Conservation (phyloP, 2,797 vertebrate genomes). For the Paguma larvata region DNA sequence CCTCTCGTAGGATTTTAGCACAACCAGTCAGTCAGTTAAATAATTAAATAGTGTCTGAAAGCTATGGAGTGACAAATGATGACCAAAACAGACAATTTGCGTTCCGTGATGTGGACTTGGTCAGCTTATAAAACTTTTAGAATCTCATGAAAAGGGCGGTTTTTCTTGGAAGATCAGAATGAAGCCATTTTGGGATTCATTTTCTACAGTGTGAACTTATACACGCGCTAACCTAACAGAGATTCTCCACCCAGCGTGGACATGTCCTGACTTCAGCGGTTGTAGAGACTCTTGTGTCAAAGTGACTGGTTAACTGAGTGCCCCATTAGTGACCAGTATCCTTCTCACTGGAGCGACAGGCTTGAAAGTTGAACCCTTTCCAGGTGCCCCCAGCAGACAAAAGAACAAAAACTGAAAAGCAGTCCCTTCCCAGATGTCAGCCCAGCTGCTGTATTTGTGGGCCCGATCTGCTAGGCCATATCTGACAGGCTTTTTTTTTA, state of each 20-base stretch:
- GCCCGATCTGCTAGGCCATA: slow-evolving; percentile 17
- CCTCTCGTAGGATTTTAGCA: neutral
- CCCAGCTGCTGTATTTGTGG: slow-evolving; percentile 46
- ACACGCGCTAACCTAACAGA: neutral
- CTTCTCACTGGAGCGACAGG: neutral
- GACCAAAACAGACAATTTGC: neutral
- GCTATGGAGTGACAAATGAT: neutral
- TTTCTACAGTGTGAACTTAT: neutral
- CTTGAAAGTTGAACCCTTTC: slow-evolving; percentile 49
- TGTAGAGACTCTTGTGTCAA: neutral
- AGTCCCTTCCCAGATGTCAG: slow-evolving; percentile 66
- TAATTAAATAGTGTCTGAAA: slow-evolving; percentile 25
- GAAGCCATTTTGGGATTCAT: neutral
- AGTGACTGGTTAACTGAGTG: slow-evolving; percentile 11
- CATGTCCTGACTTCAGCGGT: neutral
- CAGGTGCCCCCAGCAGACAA: neutral
- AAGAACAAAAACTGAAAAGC: slow-evolving; percentile 50
- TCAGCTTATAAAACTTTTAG: neutral
- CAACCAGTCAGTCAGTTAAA: neutral
- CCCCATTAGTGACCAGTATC: slow-evolving; percentile 23
- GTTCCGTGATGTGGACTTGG: neutral
- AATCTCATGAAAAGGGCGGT: neutral
- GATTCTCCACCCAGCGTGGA: neutral
- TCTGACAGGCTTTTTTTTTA: slow-evolving; percentile 64
- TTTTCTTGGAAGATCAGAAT: neutral